Conservation (phyloP, 2,113 vertebrate genomes). For the Brachionichthys hirsutus region DNA sequence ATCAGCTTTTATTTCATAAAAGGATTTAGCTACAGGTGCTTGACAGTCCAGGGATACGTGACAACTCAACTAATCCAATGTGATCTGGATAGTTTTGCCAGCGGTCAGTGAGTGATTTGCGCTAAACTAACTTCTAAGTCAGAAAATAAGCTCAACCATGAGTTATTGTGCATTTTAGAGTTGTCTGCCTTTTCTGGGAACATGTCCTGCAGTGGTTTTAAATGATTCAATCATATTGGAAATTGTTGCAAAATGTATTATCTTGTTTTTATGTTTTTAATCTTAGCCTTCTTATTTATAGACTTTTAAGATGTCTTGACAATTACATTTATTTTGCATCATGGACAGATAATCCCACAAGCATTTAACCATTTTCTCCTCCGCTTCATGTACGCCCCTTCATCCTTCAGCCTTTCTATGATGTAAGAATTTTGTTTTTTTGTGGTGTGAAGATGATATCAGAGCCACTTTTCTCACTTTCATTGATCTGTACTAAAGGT, state of each 20-base stretch:
- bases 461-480: slow-evolving; percentile 45
- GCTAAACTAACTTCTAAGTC: neutral
- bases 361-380: no score
- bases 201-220: slow-evolving; percentile 10
- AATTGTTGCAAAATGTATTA: no score
- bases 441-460: slow-evolving; percentile 37
- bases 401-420: slow-evolving; percentile 4
- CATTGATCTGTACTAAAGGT: slow-evolving; percentile 62
- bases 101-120: neutral
- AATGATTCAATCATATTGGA: slow-evolving; percentile 2
- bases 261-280: no score
- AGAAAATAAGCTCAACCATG: slow-evolving; percentile 5
- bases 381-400: no score
- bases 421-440: slow-evolving; percentile 33
- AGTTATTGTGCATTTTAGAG: neutral
- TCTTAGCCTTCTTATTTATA: no score
- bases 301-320: no score
- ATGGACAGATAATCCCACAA: no score
- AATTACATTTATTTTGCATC: no score
- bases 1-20: no score
- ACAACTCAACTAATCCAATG: no score
- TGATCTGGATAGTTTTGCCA: neutral
- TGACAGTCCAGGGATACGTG: no score
- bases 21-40: no score
- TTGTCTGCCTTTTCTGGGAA: neutral